Conservation (phyloP, 1,140 invertebrate species). For the Drosophila busckii region DNA sequence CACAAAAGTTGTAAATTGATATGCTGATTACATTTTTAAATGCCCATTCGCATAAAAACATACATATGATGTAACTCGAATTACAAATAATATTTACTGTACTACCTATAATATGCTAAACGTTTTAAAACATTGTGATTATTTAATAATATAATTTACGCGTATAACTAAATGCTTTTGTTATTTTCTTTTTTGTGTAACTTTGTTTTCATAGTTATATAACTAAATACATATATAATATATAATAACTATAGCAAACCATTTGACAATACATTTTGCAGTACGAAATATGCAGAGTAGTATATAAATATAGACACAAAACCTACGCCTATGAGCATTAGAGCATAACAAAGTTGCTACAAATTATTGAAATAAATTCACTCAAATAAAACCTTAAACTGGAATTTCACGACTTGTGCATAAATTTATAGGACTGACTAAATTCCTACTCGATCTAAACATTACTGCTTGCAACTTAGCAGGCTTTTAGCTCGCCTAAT, state of each 20-base stretch:
- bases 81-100: constrained; percentile 43
- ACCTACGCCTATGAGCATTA: constrained; percentile 5
- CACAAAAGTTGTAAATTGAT: constrained; percentile 66
- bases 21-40: constrained; percentile 61
- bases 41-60: constrained; percentile 8
- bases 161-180: constrained; percentile 35
- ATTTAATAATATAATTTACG: constrained; percentile 70
- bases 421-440: too few relatives aligned
- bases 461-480: too few relatives aligned
- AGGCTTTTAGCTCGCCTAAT: too few relatives aligned
- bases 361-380: constrained; percentile 36
- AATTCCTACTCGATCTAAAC: too few relatives aligned
- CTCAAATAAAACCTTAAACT: constrained; percentile 48
- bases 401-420: constrained; percentile 4
- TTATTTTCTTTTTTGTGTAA: constrained; percentile 13
- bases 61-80: constrained; percentile 34
- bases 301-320: constrained; percentile 32
- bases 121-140: constrained; percentile 63
- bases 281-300: constrained; percentile 60
- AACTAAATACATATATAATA: too few relatives aligned
- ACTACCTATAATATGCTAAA: constrained; percentile 35
- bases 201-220: constrained; percentile 27
- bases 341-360: constrained; percentile 29
- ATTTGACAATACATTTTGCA: constrained; percentile 72
- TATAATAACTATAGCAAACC: constrained; percentile 49